These are phyloP conservation scores for Apamea anceps DNA, from an alignment of 2,888 invertebrate genomes.

Conservation along the genomic window DNA sequence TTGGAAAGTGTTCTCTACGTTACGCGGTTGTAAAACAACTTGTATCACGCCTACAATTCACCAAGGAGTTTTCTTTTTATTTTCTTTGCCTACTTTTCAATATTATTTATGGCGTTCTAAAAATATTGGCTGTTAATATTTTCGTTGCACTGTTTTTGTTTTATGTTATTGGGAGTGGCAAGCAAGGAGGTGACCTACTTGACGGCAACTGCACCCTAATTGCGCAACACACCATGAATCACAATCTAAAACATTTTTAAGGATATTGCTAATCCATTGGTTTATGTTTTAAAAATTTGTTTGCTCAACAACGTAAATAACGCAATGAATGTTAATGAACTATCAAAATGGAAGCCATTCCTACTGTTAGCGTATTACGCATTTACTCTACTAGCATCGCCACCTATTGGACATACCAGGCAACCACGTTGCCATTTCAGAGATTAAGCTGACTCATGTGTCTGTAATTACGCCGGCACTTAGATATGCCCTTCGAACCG, in stretches of 20 bases:
- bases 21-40: constrained; percentile 36
- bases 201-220: neutral
- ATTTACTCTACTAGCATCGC: neutral
- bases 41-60: constrained; percentile 39
- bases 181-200: neutral
- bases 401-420: neutral
- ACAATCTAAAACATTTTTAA: neutral
- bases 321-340: neutral
- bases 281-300: neutral
- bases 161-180: neutral
- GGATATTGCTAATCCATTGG: neutral
- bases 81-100: constrained; percentile 20
- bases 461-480: neutral
- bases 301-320: neutral
- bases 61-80: constrained; percentile 32
- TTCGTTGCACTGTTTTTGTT: neutral
- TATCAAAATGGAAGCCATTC: neutral
- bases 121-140: constrained; percentile 26
- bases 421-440: neutral
- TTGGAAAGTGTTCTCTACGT: constrained; percentile 40
- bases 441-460: neutral
- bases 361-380: neutral
- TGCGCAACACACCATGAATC: neutral
- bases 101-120: constrained; percentile 39
- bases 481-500: neutral